phyloP scores from a whole-genome alignment of 2,113 vertebrate genomes.

The Stictonetta naevosa region DNA sequence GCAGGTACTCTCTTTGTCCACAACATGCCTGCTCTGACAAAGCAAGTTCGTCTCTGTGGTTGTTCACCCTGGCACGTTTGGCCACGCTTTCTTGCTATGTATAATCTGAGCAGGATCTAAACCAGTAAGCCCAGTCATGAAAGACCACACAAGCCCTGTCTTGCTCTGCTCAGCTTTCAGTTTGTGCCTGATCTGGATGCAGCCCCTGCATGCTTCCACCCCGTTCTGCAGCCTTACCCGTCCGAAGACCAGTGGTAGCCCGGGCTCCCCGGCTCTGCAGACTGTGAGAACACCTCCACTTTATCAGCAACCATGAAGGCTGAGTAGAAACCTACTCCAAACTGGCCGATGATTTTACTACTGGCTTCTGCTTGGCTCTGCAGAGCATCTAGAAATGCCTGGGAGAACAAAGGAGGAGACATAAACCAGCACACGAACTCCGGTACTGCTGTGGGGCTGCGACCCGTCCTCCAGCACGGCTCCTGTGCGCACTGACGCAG shows the following conservation, averaged over 20 bases:
- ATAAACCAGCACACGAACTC: neutral
- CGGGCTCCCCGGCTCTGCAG: conserved; percentile 70
- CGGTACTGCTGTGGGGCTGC: neutral
- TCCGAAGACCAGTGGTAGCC: conserved; percentile 95
- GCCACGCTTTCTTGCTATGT: neutral
- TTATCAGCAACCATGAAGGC: conserved; percentile 95
- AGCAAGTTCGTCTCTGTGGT: neutral
- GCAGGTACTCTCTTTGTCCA: neutral
- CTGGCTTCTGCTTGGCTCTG: conserved; percentile 89
- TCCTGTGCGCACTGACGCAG: neutral
- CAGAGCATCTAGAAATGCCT: conserved; percentile 93
- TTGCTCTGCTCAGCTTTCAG: neutral
- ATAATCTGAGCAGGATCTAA: neutral
- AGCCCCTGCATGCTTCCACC: rapidly evolving
- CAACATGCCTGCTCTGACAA: neutral
- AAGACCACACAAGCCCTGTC: neutral
- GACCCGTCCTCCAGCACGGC: neutral
- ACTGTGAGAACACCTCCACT: conserved; percentile 91
- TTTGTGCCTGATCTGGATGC: neutral
- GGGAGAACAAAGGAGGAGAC: neutral
- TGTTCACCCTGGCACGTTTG: neutral
- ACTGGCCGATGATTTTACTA: conserved; percentile 95
- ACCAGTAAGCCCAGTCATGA: neutral
- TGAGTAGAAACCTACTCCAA: conserved; percentile 97
- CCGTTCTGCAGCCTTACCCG: conserved; percentile 79